Base-by-base conservation (phyloP, 2,888 invertebrate species). In the Abrostola triplasia region DNA sequence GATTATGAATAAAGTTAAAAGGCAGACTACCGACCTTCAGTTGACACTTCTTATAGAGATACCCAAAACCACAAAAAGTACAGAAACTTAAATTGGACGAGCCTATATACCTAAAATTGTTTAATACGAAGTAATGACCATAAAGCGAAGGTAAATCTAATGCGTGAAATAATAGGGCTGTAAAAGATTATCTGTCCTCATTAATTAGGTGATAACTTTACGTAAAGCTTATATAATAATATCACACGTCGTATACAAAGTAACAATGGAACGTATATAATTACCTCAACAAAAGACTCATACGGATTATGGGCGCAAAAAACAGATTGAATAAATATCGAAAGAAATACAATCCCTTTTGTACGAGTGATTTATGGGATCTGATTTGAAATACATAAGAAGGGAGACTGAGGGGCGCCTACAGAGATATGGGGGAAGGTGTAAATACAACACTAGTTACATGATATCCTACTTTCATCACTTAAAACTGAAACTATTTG, bases 361-460 rank as follows among this genome's bases (percentile, higher is more conserved):
- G 63, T 73, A 73, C 79, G 75, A 59, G 79, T 87, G 88, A 89
- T 89, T 90, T 89, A 89, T 88, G 86, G 77, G 75, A 86, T 84
- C 84, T 77, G 84, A 86, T 88, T 87, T 83, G 84, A 89, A 87
- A 88, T 86, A 87, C 80, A 86, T 83, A 80, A 82, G 77, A 69
- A 76, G 76, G 81, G 83, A 90, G 89, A 89, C 88, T 83, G 84
- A 82, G 84, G 84, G 90, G 87, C 86, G 87, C 84, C 87, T 77
- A 82, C 76, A 82, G 77, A 71, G 73, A 79, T 68, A 81, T 70
- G 76, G 80, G 66, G 78, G 61, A 67, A 73, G 80, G 80, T 85
- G 82, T 55, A 66, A 70, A 73, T 76, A 76, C 78, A 73, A 83
- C 79, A 82, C 75, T 83, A 80, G 76, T 79, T 81, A 82, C 72